Evolutionary conservation across 1,140 invertebrate genomes (phyloP).

Genomic region (Anastatus disparis): DNA sequence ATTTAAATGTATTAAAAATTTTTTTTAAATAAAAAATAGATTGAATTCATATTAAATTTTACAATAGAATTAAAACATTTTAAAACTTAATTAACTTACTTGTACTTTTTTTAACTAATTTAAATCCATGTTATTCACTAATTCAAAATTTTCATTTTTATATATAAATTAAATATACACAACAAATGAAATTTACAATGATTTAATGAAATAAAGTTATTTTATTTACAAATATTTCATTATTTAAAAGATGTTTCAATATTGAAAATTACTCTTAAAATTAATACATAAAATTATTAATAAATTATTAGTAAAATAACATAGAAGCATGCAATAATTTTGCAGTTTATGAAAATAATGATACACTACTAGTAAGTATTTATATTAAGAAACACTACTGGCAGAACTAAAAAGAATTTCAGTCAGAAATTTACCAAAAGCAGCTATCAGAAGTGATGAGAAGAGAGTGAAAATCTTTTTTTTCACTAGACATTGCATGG

Average conservation of each 20-base stretch:
- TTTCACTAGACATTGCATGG: constrained; percentile 73
- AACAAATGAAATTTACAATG: constrained; percentile 14
- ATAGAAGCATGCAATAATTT: constrained; percentile 6
- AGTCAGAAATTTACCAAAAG: constrained; percentile 61
- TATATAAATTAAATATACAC: background rate
- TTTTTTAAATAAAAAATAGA: background rate
- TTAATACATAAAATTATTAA: constrained; percentile 12
- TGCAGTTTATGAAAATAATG: background rate
- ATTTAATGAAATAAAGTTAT: constrained; percentile 3
- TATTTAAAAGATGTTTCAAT: constrained; percentile 1
- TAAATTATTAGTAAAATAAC: constrained; percentile 5
- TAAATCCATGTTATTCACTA: background rate
- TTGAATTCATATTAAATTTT: background rate
- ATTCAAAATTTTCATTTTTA: background rate
- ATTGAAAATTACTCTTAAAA: background rate
- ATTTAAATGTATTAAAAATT: background rate
- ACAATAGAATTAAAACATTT: background rate
- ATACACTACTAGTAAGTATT: background rate
- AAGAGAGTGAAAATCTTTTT: constrained; percentile 74
- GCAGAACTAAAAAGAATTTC: constrained; percentile 25
- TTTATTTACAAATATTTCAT: constrained; percentile 15
- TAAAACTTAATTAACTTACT: constrained; percentile 27
- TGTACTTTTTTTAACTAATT: background rate
- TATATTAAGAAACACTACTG: constrained; percentile 8
- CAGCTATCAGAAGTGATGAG: constrained; percentile 68